Base-by-base conservation (phyloP, 2,888 invertebrate species). In the Ornithoptera priamus region DNA sequence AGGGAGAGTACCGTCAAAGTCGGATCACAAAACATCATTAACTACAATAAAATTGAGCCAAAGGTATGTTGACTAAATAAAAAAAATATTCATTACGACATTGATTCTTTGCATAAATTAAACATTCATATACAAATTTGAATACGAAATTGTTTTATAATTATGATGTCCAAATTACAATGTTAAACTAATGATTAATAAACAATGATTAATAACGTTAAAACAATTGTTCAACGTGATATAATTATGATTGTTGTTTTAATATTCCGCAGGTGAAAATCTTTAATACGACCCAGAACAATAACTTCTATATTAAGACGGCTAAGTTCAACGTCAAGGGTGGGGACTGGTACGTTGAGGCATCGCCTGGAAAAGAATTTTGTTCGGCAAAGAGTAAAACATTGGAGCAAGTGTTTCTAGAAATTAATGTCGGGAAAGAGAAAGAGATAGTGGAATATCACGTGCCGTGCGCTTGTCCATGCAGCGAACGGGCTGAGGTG, bases 391-490 rank as follows among this genome's bases (percentile, higher is more conserved):
- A 73, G 2, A 78, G 84, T 12, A 74, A 75, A 4, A 67, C 72
- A 6, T 67, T 72, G 0, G 89, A 89, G 73, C 81, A 72, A 63
- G 76, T 86, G 7, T 73, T 77, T 50, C 75, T 85, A 6, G 80
- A 76, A 39, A 64, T 90, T 4, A 72, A 73, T 2, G 67, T 88
- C 5, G 83, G 77, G 1, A 70, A 71, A 0, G 83, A 86, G 24
- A 77, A 77, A 22, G 77, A 81, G 1, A 65, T 73, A 0, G 67
- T 89, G 36, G 85, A 83, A 66, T 86, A 84, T 75, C 80, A 83
- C 57, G 87, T 92, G n/a, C 80, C 86, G 0, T 92, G 92, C 70
- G 85, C 86, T 0, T 92, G 91, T 65, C 71, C 70, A 0, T 91
- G 91, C 76, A 85, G 81, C 50, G 72, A 74, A 1, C 71, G 72